Conservation (phyloP, 2,888 invertebrate genomes). For the Pegoplata infirma region DNA sequence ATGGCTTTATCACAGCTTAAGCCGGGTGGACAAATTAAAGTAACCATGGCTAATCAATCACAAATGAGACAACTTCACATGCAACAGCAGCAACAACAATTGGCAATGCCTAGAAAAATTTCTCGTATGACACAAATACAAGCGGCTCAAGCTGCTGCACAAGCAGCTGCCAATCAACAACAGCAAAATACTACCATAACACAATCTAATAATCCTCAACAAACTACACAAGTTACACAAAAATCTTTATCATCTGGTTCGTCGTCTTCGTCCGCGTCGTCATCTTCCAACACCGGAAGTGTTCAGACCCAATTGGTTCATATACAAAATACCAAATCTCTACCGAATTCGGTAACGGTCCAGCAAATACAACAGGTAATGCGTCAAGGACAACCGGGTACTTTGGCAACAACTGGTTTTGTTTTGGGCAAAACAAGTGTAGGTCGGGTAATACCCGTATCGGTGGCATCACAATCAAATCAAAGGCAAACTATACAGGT, state of each 20-base stretch:
- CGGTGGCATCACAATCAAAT: constrained; percentile 80
- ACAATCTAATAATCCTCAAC: constrained; percentile 51
- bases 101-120: constrained; percentile 80
- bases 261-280: constrained; percentile 25
- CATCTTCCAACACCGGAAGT: constrained; percentile 74
- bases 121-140: constrained; percentile 82
- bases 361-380: constrained; percentile 88
- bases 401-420: constrained; percentile 75
- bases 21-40: constrained; percentile 78
- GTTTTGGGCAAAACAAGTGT: constrained; percentile 82
- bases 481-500: constrained; percentile 81
- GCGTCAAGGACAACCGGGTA: constrained; percentile 80
- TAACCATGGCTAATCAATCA: constrained; percentile 81
- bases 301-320: constrained; percentile 84
- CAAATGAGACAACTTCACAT: constrained; percentile 83
- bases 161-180: constrained; percentile 68
- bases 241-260: constrained; percentile 32
- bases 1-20: constrained; percentile 77
- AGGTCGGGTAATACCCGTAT: constrained; percentile 83
- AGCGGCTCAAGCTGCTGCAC: constrained; percentile 68
- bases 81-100: constrained; percentile 81
- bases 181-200: constrained; percentile 50
- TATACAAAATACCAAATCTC: constrained; percentile 82
- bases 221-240: constrained; percentile 60
- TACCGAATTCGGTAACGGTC: constrained; percentile 83